phyloP scores from a whole-genome alignment of 1,140 invertebrate species.

The Drosophila lacteicornis region DNA sequence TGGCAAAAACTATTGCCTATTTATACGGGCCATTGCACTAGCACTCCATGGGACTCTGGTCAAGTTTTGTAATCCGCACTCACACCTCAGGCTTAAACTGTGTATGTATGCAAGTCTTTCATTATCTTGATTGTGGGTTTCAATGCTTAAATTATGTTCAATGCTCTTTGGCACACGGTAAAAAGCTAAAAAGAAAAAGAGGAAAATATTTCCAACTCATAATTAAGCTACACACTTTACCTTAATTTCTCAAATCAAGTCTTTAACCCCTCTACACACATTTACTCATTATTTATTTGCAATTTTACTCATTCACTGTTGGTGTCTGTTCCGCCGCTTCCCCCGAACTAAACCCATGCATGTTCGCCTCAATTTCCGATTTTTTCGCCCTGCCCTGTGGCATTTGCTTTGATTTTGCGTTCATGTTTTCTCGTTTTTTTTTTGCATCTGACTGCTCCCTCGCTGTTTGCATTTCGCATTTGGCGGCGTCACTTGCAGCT shows the following conservation, averaged over 20 bases:
- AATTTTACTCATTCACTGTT: background rate
- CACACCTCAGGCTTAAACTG: background rate
- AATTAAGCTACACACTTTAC: no score
- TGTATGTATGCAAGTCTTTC: slow-evolving; percentile 11
- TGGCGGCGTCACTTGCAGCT: slow-evolving; percentile 55
- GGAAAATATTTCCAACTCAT: background rate
- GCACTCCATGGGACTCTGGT: slow-evolving; percentile 13
- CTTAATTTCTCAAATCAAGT: no score
- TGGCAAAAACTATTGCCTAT: slow-evolving; percentile 50
- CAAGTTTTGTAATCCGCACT: slow-evolving; percentile 14
- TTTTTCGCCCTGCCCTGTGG: slow-evolving; percentile 14
- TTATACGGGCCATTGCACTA: slow-evolving; percentile 23
- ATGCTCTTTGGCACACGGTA: slow-evolving; percentile 4
- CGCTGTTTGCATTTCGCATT: slow-evolving; percentile 57
- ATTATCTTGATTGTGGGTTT: slow-evolving; percentile 45
- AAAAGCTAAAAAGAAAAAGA: background rate
- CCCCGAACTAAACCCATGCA: background rate
- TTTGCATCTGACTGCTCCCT: slow-evolving; percentile 28
- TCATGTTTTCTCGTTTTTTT: slow-evolving; percentile 5
- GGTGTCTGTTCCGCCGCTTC: background rate
- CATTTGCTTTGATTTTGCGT: slow-evolving; percentile 42
- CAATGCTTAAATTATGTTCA: slow-evolving; percentile 30
- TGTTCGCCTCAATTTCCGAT: background rate
- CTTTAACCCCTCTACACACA: background rate
- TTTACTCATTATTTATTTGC: slow-evolving; percentile 8